Evolutionary conservation across 2,888 invertebrate genomes (phyloP), one percentile per base, ranked within the genome.

Genomic region (Cyaniris semiargus): DNA sequence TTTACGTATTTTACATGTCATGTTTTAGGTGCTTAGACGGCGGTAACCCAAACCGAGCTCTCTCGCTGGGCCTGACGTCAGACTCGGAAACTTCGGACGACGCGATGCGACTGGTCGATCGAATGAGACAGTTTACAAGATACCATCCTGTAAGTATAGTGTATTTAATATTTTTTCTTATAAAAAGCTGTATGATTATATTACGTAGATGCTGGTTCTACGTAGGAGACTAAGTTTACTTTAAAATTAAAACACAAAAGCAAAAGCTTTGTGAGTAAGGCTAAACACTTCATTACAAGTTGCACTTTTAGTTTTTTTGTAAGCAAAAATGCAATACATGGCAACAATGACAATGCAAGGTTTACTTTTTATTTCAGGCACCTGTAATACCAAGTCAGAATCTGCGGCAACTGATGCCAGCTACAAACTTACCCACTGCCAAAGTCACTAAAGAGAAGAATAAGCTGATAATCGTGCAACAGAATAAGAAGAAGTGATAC

Each of bases 361-460:
- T 66, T 74, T 15, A 6, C 23, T 74, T 56, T 70, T 7, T 53
- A 71, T 85, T 60, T 13, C 94, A 95, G 87, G 91, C 92, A 8
- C 93, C 94, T 0, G 87, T 94, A 56, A 96, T 96, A 84, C 96
- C 96, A 44, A 95, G 95, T 84, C 96, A 96, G 85, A 96, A 96
- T 83, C 87, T 96, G 71, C 95, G 96, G 78, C 96, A 96, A 84
- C 88, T 96, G 74, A 96, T 95, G 90, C 94, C 96, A 53, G 95
- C 95, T 0, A 95, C 95, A 44, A 94, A 95, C 66, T 87, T 94
- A 48, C 95, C 96, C 0, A 96, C 95, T 48, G 97, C 97, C 1
- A 97, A 96, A 89, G 97, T 97, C 53, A 97, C 97, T 0, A 95
- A 97, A 80, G 96, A 97, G 86, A 96, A 96, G 86, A 97, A 97